These are phyloP conservation scores for Pholis gunnellus DNA, from an alignment of 2,113 vertebrate genomes.

Conservation along the genomic window DNA sequence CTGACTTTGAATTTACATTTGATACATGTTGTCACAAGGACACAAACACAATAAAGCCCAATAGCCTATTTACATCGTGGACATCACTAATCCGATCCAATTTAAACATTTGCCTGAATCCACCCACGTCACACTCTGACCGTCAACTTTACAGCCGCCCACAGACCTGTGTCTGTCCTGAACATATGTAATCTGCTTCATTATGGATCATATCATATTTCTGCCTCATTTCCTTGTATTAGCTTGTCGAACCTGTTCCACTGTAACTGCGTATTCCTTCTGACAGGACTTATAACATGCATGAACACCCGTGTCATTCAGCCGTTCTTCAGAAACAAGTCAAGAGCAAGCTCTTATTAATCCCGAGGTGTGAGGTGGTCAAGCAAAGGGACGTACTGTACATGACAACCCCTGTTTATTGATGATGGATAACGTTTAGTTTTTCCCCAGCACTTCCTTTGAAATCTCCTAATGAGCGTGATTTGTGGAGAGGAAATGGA, in stretches of 20 bases:
- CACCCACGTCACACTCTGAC: background rate
- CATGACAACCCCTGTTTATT: background rate
- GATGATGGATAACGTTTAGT: conserved; percentile 3
- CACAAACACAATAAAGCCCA: background rate
- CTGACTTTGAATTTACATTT: background rate
- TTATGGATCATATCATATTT: background rate
- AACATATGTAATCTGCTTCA: background rate
- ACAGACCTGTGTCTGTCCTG: background rate
- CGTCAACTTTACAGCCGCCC: background rate
- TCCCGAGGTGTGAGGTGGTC: background rate
- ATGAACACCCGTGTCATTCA: background rate
- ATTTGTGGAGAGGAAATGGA: conserved; percentile 34
- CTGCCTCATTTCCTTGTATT: background rate
- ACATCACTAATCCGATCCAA: background rate
- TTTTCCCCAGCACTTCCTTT: conserved; percentile 46
- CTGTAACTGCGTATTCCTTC: background rate
- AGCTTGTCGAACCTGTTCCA: background rate
- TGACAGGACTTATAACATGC: background rate
- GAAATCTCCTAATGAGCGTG: conserved; percentile 33
- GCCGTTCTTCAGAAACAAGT: background rate
- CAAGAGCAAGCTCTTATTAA: background rate
- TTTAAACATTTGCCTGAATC: background rate
- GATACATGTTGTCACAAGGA: background rate
- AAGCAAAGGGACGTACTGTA: background rate
- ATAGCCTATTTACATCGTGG: background rate